phyloP scores from a whole-genome alignment of 2,113 vertebrate species.

The Dunckerocampus dactyliophorus region DNA sequence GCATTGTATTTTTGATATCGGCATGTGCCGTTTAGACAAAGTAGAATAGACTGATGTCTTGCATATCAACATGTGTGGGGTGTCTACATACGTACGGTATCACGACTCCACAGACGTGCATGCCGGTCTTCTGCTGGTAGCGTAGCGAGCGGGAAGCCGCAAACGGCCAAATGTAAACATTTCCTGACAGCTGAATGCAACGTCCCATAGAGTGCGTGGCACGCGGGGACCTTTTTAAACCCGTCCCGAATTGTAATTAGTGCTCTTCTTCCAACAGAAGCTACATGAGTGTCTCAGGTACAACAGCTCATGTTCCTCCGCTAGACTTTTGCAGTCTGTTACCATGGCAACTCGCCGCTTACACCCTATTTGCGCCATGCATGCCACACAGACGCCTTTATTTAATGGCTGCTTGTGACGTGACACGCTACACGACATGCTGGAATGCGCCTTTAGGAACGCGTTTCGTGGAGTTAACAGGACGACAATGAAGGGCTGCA shows the following conservation, averaged over 20 bases:
- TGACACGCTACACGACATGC: too few relatives aligned
- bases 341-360: background rate
- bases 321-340: background rate
- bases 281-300: background rate
- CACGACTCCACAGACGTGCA: conserved; percentile 43
- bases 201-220: conserved; percentile 18
- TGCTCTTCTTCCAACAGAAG: background rate
- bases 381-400: background rate
- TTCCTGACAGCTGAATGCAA: conserved; percentile 27
- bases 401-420: background rate
- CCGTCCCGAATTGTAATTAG: background rate
- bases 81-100: conserved; percentile 37
- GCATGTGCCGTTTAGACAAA: conserved; percentile 32
- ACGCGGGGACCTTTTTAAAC: too few relatives aligned
- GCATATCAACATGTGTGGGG: background rate
- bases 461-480: background rate
- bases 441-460: too few relatives aligned
- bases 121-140: conserved; percentile 58
- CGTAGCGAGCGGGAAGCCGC: conserved; percentile 35
- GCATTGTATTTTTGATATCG: conserved; percentile 64
- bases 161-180: conserved; percentile 40
- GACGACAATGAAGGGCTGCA: background rate
- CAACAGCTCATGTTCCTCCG: too few relatives aligned
- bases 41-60: background rate
- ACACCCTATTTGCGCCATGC: too few relatives aligned